Conservation (phyloP, 2,113 vertebrate species). For the Saguinus midas region DNA sequence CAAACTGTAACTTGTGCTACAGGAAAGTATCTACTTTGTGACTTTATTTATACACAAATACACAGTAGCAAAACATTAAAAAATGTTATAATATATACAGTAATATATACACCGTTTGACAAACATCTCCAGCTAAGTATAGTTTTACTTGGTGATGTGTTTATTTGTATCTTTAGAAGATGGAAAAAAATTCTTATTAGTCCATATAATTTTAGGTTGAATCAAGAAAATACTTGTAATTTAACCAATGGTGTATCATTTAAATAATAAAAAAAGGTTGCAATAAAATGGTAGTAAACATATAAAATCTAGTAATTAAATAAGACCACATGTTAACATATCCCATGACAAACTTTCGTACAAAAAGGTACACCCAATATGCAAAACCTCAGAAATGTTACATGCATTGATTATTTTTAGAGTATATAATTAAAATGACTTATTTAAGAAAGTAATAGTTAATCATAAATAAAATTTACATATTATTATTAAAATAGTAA, state of each 20-base stretch:
- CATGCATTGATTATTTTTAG: neutral
- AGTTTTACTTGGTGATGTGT: neutral
- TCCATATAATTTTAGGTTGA: neutral
- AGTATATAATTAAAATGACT: neutral
- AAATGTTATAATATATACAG: neutral
- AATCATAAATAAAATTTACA: neutral
- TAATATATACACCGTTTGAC: neutral
- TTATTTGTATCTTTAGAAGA: neutral
- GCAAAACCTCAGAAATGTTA: neutral
- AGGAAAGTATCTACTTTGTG: neutral
- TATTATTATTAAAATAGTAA: neutral
- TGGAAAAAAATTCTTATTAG: neutral
- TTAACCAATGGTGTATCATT: neutral
- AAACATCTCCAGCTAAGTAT: neutral
- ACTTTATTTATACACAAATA: neutral
- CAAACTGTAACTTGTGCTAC: neutral
- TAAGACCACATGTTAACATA: neutral
- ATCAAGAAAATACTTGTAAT: neutral
- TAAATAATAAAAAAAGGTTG: neutral
- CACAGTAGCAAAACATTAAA: neutral
- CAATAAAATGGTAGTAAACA: neutral
- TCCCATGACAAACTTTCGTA: neutral
- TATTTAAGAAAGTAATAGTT: neutral
- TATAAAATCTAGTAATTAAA: neutral
- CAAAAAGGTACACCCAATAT: neutral